These are phyloP conservation scores for Oeneis ivallda DNA, from an alignment of 2,888 invertebrate genomes.

Conservation along the genomic window DNA sequence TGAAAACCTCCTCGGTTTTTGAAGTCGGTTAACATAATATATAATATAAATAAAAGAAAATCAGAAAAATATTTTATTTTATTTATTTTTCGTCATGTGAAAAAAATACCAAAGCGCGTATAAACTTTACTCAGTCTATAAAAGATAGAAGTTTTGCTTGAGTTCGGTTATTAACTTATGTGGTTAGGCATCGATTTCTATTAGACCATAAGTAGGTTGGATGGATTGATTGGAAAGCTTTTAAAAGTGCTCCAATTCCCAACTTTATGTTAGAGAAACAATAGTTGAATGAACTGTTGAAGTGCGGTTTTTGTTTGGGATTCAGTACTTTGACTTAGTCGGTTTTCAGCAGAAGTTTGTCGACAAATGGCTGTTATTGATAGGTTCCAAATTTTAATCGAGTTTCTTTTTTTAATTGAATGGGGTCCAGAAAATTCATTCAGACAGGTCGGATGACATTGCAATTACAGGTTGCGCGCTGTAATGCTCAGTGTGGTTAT, in stretches of 20 bases:
- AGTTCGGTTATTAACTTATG: not conserved
- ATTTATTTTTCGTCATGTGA: too few species aligned
- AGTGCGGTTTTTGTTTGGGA: conserved; percentile 16
- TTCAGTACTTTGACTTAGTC: conserved; percentile 14
- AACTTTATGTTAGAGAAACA: conserved; percentile 31
- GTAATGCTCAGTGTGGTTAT: too few species aligned
- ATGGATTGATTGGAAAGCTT: conserved; percentile 31
- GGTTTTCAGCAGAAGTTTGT: not conserved
- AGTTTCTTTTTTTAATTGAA: not conserved
- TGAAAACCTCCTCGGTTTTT: too few species aligned
- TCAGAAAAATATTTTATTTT: too few species aligned
- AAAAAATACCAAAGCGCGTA: too few species aligned
- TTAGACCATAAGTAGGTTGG: conserved; percentile 3
- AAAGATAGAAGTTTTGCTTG: too few species aligned
- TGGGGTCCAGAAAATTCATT: not conserved
- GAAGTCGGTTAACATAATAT: too few species aligned
- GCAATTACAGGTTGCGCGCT: too few species aligned
- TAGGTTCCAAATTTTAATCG: not conserved
- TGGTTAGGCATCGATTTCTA: not conserved
- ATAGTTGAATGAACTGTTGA: conserved; percentile 18
- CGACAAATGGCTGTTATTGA: not conserved
- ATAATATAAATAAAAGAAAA: too few species aligned
- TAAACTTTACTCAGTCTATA: too few species aligned
- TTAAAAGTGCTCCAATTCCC: conserved; percentile 29
- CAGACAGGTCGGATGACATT: too few species aligned